Percentiles rank a stretch among this genome's conserved stretches.
phyloP scores from a whole-genome alignment of 2,113 vertebrate species.

The Pogonocichla stellata region DNA sequence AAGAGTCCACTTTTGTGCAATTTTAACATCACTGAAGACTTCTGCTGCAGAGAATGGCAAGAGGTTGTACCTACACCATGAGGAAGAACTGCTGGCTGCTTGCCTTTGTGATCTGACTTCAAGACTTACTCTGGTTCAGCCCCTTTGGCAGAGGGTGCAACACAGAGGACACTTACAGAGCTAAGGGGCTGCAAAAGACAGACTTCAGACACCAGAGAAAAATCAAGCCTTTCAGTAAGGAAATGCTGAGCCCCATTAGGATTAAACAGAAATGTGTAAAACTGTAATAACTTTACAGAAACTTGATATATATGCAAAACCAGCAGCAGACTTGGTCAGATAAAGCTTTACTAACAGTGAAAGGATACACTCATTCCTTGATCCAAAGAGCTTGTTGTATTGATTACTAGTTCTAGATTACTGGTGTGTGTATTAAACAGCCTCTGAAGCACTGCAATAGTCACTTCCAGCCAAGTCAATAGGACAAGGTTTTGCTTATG shows the following conservation, averaged over 20 bases:
- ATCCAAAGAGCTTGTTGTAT: neutral
- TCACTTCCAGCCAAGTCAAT: neutral
- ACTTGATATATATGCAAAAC: neutral
- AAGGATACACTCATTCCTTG: neutral
- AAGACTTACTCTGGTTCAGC: neutral
- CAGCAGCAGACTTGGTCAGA: neutral
- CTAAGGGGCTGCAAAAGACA: neutral
- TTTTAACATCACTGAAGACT: neutral
- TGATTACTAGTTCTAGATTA: neutral
- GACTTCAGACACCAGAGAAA: neutral
- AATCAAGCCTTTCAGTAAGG: neutral
- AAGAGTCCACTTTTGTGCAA: accelerated
- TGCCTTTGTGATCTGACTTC: neutral
- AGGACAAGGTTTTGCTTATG: neutral
- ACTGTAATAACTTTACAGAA: neutral
- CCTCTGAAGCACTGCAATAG: neutral
- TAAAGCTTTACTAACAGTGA: neutral
- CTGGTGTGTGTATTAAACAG: neutral
- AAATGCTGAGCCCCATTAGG: neutral
- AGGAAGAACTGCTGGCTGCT: neutral
- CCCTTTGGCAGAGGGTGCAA: neutral
- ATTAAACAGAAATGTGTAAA: neutral
- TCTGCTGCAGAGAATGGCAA: neutral
- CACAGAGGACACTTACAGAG: neutral
- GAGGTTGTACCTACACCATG: neutral